Evolutionary conservation across 2,797 vertebrate species (phyloP).

Genomic region (Ptychadena robeensis): DNA sequence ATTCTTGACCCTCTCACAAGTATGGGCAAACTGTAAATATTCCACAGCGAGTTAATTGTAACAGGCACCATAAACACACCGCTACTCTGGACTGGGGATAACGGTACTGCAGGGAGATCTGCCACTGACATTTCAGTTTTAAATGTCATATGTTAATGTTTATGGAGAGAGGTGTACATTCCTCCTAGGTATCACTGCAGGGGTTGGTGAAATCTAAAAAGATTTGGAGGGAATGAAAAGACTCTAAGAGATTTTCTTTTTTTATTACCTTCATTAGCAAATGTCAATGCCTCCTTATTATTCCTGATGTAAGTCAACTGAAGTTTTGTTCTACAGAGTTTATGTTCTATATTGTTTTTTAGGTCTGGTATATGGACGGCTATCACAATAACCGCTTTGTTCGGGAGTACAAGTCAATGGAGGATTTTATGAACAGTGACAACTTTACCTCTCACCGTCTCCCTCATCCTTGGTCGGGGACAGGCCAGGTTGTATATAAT

Average conservation of each 20-base stretch:
- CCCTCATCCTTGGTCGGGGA: conserved; percentile 96
- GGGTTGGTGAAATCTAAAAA: background rate
- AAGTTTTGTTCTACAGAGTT: background rate
- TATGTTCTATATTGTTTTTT: conserved; percentile 18
- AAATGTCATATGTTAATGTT: conserved; percentile 43
- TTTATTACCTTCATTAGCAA: background rate
- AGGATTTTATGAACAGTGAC: conserved; percentile 92
- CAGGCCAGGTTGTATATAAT: conserved; percentile 97
- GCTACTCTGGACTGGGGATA: background rate
- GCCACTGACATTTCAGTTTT: conserved; percentile 5
- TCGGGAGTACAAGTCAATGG: conserved; percentile 93
- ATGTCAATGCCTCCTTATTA: background rate
- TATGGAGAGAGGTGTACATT: background rate
- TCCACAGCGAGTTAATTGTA: background rate
- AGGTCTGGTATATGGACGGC: conserved; percentile 99
- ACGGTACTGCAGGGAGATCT: background rate
- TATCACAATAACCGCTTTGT: conserved; percentile 98
- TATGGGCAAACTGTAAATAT: background rate
- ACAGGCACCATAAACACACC: background rate
- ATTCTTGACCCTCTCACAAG: background rate
- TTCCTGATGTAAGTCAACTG: background rate
- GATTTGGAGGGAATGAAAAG: background rate
- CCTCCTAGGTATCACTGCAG: background rate
- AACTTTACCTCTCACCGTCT: conserved; percentile 98
- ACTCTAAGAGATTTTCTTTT: background rate